Conservation (phyloP, 2,113 vertebrate genomes). For the Callopanchax toddi region DNA sequence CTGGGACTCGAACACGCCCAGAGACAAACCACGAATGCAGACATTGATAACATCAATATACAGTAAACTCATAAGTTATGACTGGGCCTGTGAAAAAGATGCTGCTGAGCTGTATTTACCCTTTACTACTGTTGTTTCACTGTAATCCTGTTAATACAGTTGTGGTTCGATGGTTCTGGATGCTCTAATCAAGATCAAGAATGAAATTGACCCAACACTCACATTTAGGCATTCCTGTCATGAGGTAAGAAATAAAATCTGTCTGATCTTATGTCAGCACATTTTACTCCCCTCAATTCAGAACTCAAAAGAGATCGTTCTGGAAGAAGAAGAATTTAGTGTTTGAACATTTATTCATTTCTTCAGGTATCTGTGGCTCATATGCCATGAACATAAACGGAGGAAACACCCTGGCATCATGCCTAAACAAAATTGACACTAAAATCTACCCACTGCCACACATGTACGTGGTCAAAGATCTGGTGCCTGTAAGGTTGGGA, state of each 20-base stretch:
- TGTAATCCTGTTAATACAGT: conserved; percentile 61
- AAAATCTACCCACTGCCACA: conserved; percentile 97
- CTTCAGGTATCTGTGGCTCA: conserved; percentile 92
- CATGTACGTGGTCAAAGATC: conserved; percentile 91
- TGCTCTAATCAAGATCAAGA: conserved; percentile 97
- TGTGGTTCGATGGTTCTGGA: conserved; percentile 96
- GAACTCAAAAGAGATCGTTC: background rate
- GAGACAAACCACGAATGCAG: conserved; percentile 94
- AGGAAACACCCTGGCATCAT: conserved; percentile 89
- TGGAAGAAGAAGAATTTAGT: background rate
- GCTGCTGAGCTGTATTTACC: background rate
- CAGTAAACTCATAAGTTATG: conserved; percentile 82
- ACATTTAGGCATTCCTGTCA: conserved; percentile 94
- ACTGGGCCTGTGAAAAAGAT: background rate
- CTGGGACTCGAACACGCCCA: conserved; percentile 90
- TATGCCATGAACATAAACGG: conserved; percentile 98
- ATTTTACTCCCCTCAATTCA: background rate
- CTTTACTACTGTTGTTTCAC: too few species aligned
- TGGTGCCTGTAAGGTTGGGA: conserved; percentile 90
- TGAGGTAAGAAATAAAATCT: conserved; percentile 80
- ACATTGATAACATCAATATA: conserved; percentile 90
- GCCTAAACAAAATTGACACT: conserved; percentile 88
- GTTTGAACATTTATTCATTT: background rate
- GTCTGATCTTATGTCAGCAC: background rate
- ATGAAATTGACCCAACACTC: conserved; percentile 91